These are phyloP conservation scores for Drosophila bunnanda DNA, from an alignment of 2,888 invertebrate genomes.

Conservation along the genomic window DNA sequence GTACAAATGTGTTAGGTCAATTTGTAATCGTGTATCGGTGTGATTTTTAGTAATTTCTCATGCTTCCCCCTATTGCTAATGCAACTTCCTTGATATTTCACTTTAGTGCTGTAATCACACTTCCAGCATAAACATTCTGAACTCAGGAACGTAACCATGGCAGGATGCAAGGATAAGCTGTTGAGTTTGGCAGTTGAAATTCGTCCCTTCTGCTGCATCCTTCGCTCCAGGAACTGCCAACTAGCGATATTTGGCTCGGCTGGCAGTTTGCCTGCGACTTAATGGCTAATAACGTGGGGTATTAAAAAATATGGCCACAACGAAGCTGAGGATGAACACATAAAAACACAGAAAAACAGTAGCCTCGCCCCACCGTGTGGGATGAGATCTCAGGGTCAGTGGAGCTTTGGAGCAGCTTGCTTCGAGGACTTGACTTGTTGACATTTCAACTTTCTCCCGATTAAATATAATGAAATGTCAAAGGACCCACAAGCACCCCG, in stretches of 20 bases:
- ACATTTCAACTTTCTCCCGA: slow-evolving; percentile 38
- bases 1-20: background rate
- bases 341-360: slow-evolving; percentile 21
- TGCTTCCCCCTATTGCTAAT: background rate
- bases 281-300: slow-evolving; percentile 69
- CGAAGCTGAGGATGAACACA: slow-evolving; percentile 11
- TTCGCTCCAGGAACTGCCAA: slow-evolving; percentile 22
- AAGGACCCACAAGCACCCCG: slow-evolving; percentile 4
- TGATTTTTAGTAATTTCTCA: background rate
- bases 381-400: slow-evolving; percentile 2
- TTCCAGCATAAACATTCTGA: background rate
- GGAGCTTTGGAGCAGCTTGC: slow-evolving; percentile 4
- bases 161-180: background rate
- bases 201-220: slow-evolving; percentile 2
- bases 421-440: slow-evolving; percentile 23
- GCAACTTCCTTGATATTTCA: background rate
- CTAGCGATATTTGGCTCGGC: slow-evolving; percentile 48
- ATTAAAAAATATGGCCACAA: slow-evolving; percentile 55
- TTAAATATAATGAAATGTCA: slow-evolving; percentile 25
- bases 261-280: slow-evolving; percentile 53
- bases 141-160: background rate
- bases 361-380: background rate
- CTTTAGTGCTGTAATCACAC: background rate
- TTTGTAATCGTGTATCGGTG: background rate
- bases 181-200: background rate